Percentiles rank a stretch among this genome's conserved stretches.
These are phyloP conservation scores for Philypnodon macrostomus DNA, from an alignment of 2,797 vertebrate species.

Conservation along the genomic window DNA sequence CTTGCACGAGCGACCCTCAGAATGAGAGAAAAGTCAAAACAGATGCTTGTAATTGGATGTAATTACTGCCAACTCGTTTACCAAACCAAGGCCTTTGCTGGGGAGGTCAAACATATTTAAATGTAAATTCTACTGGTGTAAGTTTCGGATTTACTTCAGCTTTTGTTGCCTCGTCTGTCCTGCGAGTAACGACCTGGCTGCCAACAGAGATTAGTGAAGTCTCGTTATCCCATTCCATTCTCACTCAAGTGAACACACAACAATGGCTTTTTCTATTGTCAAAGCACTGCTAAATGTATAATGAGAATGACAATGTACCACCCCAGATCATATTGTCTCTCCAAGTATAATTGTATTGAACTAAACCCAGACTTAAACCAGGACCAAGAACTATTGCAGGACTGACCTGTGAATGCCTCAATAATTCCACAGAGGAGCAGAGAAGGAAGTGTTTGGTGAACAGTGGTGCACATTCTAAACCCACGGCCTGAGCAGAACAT, in stretches of 20 bases:
- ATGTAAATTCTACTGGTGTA: constrained; percentile 67
- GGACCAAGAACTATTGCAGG: no score
- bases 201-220: constrained; percentile 37
- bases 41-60: constrained; percentile 64
- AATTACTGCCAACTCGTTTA: constrained; percentile 61
- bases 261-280: constrained; percentile 7
- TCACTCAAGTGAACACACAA: constrained; percentile 11
- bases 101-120: constrained; percentile 73
- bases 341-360: no score
- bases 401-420: no score
- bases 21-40: constrained; percentile 59
- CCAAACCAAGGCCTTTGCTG: constrained; percentile 31
- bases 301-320: no score
- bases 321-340: no score
- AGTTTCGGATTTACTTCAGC: constrained; percentile 52
- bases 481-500: no score
- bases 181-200: constrained; percentile 33
- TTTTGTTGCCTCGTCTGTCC: constrained; percentile 33
- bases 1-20: constrained; percentile 40
- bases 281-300: background rate
- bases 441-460: no score
- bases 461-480: no score
- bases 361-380: no score
- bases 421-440: no score
- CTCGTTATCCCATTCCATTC: constrained; percentile 9